These are phyloP conservation scores for Conomelus anceps DNA, from an alignment of 2,888 invertebrate species.

Conservation along the genomic window DNA sequence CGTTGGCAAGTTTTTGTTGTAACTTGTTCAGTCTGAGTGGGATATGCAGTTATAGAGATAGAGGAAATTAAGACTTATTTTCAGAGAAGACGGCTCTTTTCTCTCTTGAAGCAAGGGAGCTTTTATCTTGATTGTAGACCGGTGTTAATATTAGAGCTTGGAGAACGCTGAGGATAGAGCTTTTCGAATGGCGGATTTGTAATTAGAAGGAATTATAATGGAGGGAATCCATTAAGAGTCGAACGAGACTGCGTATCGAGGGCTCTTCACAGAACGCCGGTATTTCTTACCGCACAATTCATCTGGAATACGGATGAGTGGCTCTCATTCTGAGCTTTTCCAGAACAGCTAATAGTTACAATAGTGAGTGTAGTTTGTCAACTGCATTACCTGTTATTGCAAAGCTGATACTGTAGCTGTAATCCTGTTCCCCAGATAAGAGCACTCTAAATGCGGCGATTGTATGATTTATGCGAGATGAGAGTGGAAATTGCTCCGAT, in stretches of 20 bases:
- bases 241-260: neutral
- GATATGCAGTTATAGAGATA: neutral
- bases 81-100: neutral
- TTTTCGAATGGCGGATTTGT: neutral
- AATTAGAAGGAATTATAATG: neutral
- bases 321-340: neutral
- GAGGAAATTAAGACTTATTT: neutral
- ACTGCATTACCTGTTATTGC: neutral
- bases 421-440: neutral
- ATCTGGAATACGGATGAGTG: neutral
- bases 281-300: neutral
- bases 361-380: neutral
- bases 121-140: neutral
- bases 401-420: neutral
- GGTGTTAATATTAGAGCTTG: neutral
- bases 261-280: neutral
- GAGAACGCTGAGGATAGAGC: neutral
- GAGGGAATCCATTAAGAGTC: neutral
- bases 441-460: neutral
- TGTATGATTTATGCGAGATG: neutral
- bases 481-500: neutral
- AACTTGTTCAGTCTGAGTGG: neutral
- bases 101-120: neutral
- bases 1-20: neutral
- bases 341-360: neutral